Conservation (phyloP, 2,113 vertebrate genomes). For the Nematolebias whitei region DNA sequence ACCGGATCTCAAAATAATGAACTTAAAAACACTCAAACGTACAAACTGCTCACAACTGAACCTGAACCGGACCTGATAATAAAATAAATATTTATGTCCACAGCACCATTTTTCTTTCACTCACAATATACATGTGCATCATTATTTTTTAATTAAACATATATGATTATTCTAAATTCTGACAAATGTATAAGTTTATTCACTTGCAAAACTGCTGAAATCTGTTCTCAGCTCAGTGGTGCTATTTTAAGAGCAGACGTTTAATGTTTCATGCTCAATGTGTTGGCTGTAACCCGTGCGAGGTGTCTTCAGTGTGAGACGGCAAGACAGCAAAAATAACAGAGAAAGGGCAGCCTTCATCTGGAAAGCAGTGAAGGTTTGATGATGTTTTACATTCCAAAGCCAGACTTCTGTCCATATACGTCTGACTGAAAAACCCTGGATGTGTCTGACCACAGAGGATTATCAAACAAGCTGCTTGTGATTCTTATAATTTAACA, state of each 20-base stretch:
- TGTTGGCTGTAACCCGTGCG: slow-evolving; percentile 52
- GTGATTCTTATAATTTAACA: not conserved
- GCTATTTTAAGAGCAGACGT: slow-evolving; percentile 51
- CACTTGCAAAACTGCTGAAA: not conserved
- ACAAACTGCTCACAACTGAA: not conserved
- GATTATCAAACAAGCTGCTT: not conserved
- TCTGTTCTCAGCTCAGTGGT: slow-evolving; percentile 14
- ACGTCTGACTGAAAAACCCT: slow-evolving; percentile 9
- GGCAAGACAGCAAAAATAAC: slow-evolving; percentile 60
- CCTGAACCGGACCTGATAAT: not conserved
- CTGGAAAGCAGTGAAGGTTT: slow-evolving; percentile 68
- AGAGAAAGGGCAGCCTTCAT: slow-evolving; percentile 50
- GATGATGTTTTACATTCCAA: slow-evolving; percentile 48
- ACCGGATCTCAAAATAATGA: too few relatives aligned
- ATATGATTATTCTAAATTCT: too few relatives aligned
- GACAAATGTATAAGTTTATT: not conserved
- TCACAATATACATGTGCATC: too few relatives aligned
- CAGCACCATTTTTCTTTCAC: not conserved
- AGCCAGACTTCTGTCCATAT: slow-evolving; percentile 39
- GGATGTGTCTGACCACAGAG: slow-evolving; percentile 21
- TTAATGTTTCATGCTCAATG: slow-evolving; percentile 52
- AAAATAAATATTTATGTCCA: not conserved
- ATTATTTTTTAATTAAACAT: too few relatives aligned
- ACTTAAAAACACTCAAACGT: not conserved
- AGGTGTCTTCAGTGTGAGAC: slow-evolving; percentile 31